phyloP scores from a whole-genome alignment of 2,888 invertebrate species.

The Diarsia rubi region DNA sequence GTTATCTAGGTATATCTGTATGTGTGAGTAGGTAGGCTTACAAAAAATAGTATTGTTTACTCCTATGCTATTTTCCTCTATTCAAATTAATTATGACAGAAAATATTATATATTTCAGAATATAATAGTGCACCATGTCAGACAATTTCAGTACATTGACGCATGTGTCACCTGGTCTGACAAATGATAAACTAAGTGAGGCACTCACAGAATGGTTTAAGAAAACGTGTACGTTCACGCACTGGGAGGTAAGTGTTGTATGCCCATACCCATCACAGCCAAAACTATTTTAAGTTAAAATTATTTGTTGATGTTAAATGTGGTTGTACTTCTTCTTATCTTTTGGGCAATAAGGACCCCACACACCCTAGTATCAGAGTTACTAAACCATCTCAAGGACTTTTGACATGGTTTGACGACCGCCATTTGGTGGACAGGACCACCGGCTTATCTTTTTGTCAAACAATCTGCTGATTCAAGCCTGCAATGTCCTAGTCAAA shows the following conservation, averaged over 20 bases:
- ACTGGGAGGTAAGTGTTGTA: slow-evolving; percentile 82
- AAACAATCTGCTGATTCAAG: too few relatives aligned
- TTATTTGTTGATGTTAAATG: neutral
- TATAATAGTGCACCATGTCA: slow-evolving; percentile 25
- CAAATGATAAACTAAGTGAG: slow-evolving; percentile 76
- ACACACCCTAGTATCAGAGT: too few relatives aligned
- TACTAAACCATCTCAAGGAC: too few relatives aligned
- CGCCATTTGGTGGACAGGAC: too few relatives aligned
- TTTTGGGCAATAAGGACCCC: too few relatives aligned
- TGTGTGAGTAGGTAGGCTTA: too few relatives aligned
- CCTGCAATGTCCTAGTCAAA: too few relatives aligned
- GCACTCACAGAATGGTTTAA: slow-evolving; percentile 83
- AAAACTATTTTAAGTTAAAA: neutral
- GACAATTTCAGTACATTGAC: slow-evolving; percentile 78
- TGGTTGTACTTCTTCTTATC: too few relatives aligned
- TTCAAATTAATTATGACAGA: neutral
- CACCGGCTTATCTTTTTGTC: too few relatives aligned
- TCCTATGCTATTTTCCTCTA: neutral
- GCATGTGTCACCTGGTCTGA: slow-evolving; percentile 79
- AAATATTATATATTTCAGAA: slow-evolving; percentile 25
- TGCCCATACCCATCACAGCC: neutral
- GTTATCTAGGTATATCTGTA: too few relatives aligned
- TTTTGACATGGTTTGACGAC: too few relatives aligned
- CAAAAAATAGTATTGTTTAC: neutral
- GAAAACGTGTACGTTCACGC: slow-evolving; percentile 77